Evolutionary conservation across 2,113 vertebrate species (phyloP), one percentile per base, ranked within the genome.

Genomic region (Lonchura striata): DNA sequence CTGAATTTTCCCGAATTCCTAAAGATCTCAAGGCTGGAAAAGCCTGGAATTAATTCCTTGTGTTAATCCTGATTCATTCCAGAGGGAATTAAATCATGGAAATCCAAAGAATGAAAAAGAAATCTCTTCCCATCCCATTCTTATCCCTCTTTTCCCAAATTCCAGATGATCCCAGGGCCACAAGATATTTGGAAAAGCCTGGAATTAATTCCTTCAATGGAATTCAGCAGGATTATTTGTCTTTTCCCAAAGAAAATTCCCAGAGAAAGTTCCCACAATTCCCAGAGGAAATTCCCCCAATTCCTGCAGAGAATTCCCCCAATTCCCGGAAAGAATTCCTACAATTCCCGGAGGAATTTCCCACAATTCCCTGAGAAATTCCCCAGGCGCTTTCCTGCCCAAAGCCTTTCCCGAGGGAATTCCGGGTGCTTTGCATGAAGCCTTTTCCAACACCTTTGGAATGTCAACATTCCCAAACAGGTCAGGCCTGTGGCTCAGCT

Each of bases 311-410:
- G 13, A 60, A 60, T 25, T 9, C 6, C 11, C 22, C 3, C 52
- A 33, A 24, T 46, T 65, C 61, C 28, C 7, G 6, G 41, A 23
- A 10, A 2, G 6, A 65, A 44, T 20, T 30, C 8, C 37, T 9
- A 37, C 46, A 47, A 47, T 47, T 3, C 47, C 47, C 23, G 47
- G 47, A 47, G 47, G 47, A 47, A 47, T 47, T 47, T 47, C 3
- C 41, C 21, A 2, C 31, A 46, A 46, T 17, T 33, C 63, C 41
- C 13, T 11, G 2, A 33, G 12, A 70, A 70, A 70, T 39, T 41
- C 15, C 35, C 47, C 0, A 0, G n/a, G 47, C 2, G 1, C 6
- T 33, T 30, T 69, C 66, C 47, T 30, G 22, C 30, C 50, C 30
- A 11, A 33, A 42, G 37, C 54, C 25, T 30, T 75, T 47, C 54